Evolutionary conservation across 2,888 invertebrate genomes (phyloP).

Genomic region (Eumerus sabulonum): DNA sequence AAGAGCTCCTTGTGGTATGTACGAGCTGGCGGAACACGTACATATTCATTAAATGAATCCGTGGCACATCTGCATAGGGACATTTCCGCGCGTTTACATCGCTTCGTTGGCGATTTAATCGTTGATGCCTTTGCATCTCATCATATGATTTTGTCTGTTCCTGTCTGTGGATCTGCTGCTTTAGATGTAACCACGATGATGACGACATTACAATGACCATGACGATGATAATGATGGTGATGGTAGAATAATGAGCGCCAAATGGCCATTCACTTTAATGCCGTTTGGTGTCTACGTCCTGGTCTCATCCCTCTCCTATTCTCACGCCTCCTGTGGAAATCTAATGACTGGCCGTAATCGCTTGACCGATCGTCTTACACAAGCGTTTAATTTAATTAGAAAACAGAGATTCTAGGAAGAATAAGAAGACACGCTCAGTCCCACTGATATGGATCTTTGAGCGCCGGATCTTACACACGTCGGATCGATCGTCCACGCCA

Average conservation of each 20-base stretch:
- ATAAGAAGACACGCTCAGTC: not conserved
- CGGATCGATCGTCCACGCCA: too few relatives aligned
- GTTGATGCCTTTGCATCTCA: constrained; percentile 30
- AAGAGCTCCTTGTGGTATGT: too few relatives aligned
- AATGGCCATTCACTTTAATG: constrained; percentile 54
- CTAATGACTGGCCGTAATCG: constrained; percentile 13
- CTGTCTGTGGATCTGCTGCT: constrained; percentile 40
- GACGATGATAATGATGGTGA: constrained; percentile 23
- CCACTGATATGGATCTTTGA: constrained; percentile 49
- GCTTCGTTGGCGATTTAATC: constrained; percentile 47
- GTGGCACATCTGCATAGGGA: constrained; percentile 6
- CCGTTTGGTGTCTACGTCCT: constrained; percentile 34
- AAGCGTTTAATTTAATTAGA: constrained; percentile 56
- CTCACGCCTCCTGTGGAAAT: not conserved
- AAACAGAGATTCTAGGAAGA: too few relatives aligned
- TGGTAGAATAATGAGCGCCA: constrained; percentile 41
- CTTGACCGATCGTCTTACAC: constrained; percentile 5
- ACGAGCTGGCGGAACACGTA: too few relatives aligned
- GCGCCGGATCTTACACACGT: constrained; percentile 2
- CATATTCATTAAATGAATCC: too few relatives aligned
- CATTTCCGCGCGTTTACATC: constrained; percentile 19
- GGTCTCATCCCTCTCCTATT: not conserved
- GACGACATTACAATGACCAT: constrained; percentile 16
- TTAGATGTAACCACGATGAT: constrained; percentile 26
- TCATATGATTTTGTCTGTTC: constrained; percentile 36